These are phyloP conservation scores for Anoncus sp. DNA, from an alignment of 2,888 invertebrate species.

Conservation along the genomic window DNA sequence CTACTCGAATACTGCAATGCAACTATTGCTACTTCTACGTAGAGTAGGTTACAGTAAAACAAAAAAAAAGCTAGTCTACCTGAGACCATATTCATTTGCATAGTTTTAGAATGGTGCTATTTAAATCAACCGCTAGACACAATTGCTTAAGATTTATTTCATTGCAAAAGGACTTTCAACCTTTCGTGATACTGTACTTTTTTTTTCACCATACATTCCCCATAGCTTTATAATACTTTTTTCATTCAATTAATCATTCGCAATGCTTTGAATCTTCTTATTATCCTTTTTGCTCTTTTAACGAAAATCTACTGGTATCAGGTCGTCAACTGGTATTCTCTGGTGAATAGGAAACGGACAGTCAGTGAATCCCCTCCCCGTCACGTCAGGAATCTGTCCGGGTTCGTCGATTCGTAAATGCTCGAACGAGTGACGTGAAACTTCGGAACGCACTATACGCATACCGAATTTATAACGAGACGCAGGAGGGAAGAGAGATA, in stretches of 20 bases:
- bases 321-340: not conserved
- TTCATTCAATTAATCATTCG: not conserved
- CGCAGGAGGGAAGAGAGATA: not conserved
- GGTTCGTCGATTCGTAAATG: conserved; percentile 46
- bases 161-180: not conserved
- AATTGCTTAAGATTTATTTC: not conserved
- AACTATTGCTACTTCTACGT: not conserved
- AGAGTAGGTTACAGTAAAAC: not conserved
- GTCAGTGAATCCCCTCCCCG: not conserved
- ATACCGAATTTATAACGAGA: conserved; percentile 58
- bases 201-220: not conserved
- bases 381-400: conserved; percentile 21
- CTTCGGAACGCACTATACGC: conserved; percentile 61
- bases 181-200: not conserved
- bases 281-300: too few species aligned
- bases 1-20: conserved; percentile 9
- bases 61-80: conserved; percentile 2
- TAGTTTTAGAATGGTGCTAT: too few species aligned
- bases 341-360: not conserved
- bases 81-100: conserved; percentile 27
- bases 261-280: not conserved
- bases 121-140: too few species aligned
- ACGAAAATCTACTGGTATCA: too few species aligned
- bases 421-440: conserved; percentile 57
- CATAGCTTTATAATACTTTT: not conserved